Percentiles rank a stretch among this genome's conserved stretches.
Evolutionary conservation across 2,797 vertebrate genomes (phyloP).

Genomic region (Gadopsis bispinosus): DNA sequence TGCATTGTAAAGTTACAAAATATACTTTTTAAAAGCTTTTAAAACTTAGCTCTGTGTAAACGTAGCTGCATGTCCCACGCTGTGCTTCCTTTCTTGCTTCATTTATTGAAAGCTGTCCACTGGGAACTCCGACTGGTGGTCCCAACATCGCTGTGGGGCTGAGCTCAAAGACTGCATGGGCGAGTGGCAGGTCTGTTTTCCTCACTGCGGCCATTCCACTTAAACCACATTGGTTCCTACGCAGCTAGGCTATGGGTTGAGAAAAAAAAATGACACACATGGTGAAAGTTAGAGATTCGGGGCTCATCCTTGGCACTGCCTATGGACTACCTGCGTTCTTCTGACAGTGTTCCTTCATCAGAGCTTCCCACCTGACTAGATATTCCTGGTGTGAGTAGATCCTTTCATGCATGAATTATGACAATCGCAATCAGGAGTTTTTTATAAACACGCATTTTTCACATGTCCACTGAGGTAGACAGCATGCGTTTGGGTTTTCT

Average conservation of each 20-base stretch:
- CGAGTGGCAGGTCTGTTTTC: background rate
- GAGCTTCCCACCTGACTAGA: conserved; percentile 1
- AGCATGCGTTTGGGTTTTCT: too few species aligned
- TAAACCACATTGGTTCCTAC: background rate
- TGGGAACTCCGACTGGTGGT: background rate
- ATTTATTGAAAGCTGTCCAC: background rate
- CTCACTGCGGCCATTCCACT: background rate
- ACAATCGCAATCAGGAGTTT: too few species aligned
- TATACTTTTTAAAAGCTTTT: background rate
- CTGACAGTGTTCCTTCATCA: background rate
- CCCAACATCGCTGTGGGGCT: too few species aligned
- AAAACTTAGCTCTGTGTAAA: background rate
- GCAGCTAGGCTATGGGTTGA: background rate
- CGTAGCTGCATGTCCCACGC: background rate
- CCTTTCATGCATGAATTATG: too few species aligned
- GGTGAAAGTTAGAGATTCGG: background rate
- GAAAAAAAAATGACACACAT: background rate
- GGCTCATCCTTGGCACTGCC: too few species aligned
- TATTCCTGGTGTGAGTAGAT: conserved; percentile 28
- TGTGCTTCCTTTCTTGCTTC: background rate
- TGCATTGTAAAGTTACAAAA: background rate
- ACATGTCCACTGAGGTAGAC: too few species aligned
- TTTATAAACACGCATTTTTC: too few species aligned
- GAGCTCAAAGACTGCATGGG: background rate
- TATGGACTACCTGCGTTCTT: background rate